Evolutionary conservation across 2,797 vertebrate genomes (phyloP).

Genomic region (Fistularia tabacaria): DNA sequence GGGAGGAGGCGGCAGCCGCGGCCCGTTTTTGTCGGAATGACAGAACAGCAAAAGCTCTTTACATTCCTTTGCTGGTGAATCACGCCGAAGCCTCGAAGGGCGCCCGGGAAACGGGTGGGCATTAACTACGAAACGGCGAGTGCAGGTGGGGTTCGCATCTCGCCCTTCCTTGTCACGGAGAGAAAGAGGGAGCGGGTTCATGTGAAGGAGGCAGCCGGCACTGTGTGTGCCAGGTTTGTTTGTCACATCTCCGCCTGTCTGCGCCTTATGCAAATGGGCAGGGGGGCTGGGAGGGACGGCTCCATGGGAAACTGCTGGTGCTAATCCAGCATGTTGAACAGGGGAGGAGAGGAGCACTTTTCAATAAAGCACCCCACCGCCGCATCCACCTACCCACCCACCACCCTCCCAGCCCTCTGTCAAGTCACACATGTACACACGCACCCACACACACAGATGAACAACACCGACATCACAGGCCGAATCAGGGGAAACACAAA

Average conservation of each 20-base stretch:
- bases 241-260: slow-evolving; percentile 80
- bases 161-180: slow-evolving; percentile 29
- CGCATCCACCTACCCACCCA: background rate
- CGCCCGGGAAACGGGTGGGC: background rate
- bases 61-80: slow-evolving; percentile 59
- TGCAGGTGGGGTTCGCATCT: slow-evolving; percentile 1
- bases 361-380: slow-evolving; percentile 66
- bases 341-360: slow-evolving; percentile 75
- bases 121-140: background rate
- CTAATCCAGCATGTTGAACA: slow-evolving; percentile 82
- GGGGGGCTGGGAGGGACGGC: slow-evolving; percentile 59
- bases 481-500: slow-evolving; percentile 31
- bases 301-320: slow-evolving; percentile 81
- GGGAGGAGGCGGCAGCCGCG: slow-evolving; percentile 59
- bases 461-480: slow-evolving; percentile 49
- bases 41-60: slow-evolving; percentile 59
- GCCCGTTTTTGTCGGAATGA: slow-evolving; percentile 63
- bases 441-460: slow-evolving; percentile 26
- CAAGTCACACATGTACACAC: slow-evolving; percentile 58
- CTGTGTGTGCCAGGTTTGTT: slow-evolving; percentile 80
- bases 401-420: slow-evolving; percentile 37
- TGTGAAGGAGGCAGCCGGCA: slow-evolving; percentile 66
- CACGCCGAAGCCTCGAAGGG: slow-evolving; percentile 48
- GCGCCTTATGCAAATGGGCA: slow-evolving; percentile 78
- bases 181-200: slow-evolving; percentile 45